Percentiles rank a stretch among this genome's conserved stretches.
Evolutionary conservation across 2,888 invertebrate genomes (phyloP).

Genomic region (Heliconius aoede): DNA sequence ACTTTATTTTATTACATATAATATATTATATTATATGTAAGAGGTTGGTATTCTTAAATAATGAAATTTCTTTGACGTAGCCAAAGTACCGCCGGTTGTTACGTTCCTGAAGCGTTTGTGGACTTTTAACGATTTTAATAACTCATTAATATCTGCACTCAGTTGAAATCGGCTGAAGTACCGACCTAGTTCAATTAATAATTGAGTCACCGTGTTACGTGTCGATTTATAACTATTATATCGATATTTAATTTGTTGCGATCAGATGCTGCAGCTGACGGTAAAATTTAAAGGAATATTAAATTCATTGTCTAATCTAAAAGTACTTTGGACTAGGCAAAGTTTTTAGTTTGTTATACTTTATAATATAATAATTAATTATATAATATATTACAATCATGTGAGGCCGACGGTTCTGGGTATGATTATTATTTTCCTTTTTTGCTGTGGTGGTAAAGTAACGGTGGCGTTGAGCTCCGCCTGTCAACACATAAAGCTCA

Average conservation of each 20-base stretch:
- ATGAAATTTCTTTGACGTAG: not conserved
- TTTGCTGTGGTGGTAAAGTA: too few relatives aligned
- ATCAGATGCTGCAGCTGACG: not conserved
- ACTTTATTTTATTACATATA: too few relatives aligned
- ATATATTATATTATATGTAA: too few relatives aligned
- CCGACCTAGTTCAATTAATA: constrained; percentile 26
- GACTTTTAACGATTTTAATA: constrained; percentile 19
- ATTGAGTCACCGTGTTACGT: constrained; percentile 12
- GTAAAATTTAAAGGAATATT: not conserved
- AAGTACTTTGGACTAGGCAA: too few relatives aligned
- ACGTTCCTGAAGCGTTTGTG: not conserved
- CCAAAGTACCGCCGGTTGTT: not conserved
- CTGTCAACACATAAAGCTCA: too few relatives aligned
- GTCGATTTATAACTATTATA: constrained; percentile 18
- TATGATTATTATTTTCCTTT: too few relatives aligned
- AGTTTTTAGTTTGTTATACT: too few relatives aligned
- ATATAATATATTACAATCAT: too few relatives aligned
- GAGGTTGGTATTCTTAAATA: not conserved
- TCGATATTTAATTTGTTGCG: constrained; percentile 16
- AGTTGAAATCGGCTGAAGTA: constrained; percentile 13
- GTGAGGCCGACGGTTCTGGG: too few relatives aligned
- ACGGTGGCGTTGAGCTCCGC: too few relatives aligned
- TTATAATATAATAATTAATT: too few relatives aligned
- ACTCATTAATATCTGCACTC: constrained; percentile 8
- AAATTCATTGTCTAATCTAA: too few relatives aligned